Evolutionary conservation across 2,113 vertebrate genomes (phyloP), one percentile per base, ranked within the genome.

Genomic region (Phylloscopus whistleri): DNA sequence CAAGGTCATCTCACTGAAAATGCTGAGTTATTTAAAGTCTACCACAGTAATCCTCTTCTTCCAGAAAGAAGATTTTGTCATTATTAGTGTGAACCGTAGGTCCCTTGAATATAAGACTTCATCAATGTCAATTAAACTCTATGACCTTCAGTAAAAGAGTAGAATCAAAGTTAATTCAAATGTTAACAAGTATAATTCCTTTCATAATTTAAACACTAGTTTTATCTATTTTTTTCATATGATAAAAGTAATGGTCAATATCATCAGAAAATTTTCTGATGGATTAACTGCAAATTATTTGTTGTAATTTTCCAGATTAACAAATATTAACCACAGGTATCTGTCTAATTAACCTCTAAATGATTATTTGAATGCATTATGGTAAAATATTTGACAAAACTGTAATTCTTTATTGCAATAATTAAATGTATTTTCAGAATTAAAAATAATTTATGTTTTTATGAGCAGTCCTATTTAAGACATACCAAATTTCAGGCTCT

Each of bases 81-180:
- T 96, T 94, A 92, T 83, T 90, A 92, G 58, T 77, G 94, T 96
- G 92, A 95, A 18, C 35, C 31, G 48, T 70, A 77, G 91, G 88
- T 95, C 94, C 84, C 56, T 59, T 94, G 77, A 94, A 91, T 92
- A 63, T 76, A 93, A 92, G 84, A 30, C 87, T 93, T 94, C 90
- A 93, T 94, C 94, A 92, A 93, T 93, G 88, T 84, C 87, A 94
- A 95, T 97, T 96, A 97, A 97, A 97, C 96, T 84, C 62, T 48
- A 19, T 73, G 95, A 96, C 95, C 96, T 94, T 90, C 67, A 46
- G 55, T 68, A 89, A 95, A 96, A 85, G 14, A 84, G 55, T 37
- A 76, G 48, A 94, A 90, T 93, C 64, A 93, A 94, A 95, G 82
- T 62, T 82, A 95, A 92, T 93, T 90, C 82, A 82, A 78, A 69